phyloP scores from a whole-genome alignment of 2,888 invertebrate species.

The Volucella inanis region DNA sequence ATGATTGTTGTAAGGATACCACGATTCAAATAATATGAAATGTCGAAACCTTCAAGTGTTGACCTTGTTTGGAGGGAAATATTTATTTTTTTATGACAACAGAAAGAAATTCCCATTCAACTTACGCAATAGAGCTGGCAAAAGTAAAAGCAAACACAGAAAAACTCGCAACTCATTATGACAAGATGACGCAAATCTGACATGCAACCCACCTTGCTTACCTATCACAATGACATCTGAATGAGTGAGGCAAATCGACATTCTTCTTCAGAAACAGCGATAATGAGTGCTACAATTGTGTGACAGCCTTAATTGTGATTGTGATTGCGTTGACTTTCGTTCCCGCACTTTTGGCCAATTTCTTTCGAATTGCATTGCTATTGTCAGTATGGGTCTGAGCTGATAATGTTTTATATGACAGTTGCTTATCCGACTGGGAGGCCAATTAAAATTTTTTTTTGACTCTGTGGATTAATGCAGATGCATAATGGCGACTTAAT shows the following conservation, averaged over 20 bases:
- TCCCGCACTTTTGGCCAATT: conserved; percentile 33
- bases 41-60: too few relatives aligned
- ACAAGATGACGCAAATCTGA: conserved; percentile 34
- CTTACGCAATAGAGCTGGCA: not conserved
- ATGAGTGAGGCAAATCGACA: conserved; percentile 2
- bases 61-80: too few relatives aligned
- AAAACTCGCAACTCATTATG: conserved; percentile 12
- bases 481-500: conserved; percentile 4
- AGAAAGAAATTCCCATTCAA: conserved; percentile 3
- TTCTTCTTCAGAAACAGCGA: conserved; percentile 9
- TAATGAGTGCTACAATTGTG: conserved; percentile 30
- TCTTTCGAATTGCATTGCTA: conserved; percentile 35
- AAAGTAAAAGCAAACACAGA: not conserved
- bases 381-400: not conserved
- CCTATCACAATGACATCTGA: conserved; percentile 34
- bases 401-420: conserved; percentile 23
- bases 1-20: not conserved
- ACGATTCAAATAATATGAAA: not conserved
- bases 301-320: conserved; percentile 42
- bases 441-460: conserved; percentile 43
- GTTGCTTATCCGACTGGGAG: not conserved
- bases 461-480: conserved; percentile 31
- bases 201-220: conserved; percentile 24
- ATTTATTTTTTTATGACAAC: not conserved
- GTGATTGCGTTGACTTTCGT: conserved; percentile 43